Evolutionary conservation across 1,140 invertebrate species (phyloP), one percentile per base, ranked within the genome.

Genomic region (Bilobella aurantiaca): DNA sequence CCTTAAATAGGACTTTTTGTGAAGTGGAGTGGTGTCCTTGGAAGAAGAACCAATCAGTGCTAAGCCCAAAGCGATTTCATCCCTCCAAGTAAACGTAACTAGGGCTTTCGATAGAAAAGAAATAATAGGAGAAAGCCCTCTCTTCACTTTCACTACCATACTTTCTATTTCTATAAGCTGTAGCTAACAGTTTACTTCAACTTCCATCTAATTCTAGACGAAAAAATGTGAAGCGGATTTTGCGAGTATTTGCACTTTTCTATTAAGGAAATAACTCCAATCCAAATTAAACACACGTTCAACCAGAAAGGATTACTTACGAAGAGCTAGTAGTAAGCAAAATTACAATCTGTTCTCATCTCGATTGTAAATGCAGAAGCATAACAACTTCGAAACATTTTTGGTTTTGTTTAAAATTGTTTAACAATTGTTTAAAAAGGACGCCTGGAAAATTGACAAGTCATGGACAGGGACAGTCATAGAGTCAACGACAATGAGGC

Each of bases 231-330:
- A 34, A 70, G 65, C 69, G 60, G 34, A 70, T 70, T 70, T 70
- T 56, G 59, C 69, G 63, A 67, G 18, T 61, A 65, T 67, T 60
- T 70, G 69, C 59, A n/a, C n/a, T 68, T 70, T 70, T 59, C 69
- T 64, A 67, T 67, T 70, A 67, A 37, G 28, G 27, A 47, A 63
- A 46, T 12, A 23, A 53, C 12, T 53, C 25, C 14, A 53, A 23
- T 53, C 69, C 32, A 70, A 67, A 67, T 70, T 70, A 68, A 65
- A 70, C 63, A 62, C 58, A 70, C 69, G 66, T 67, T 70, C 65
- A 68, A 49, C 63, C 66, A 58, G 63, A 70, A 70, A 65, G 60
- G 63, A 62, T 68, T 68, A 68, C 46, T 58, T 42, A 64, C 49
- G 14, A 8, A 53, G 8, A 42, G 18, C 8, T 42, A 42, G 34